These are phyloP conservation scores for Sebastes variabilis DNA, from an alignment of 2,797 vertebrate species.

Conservation along the genomic window DNA sequence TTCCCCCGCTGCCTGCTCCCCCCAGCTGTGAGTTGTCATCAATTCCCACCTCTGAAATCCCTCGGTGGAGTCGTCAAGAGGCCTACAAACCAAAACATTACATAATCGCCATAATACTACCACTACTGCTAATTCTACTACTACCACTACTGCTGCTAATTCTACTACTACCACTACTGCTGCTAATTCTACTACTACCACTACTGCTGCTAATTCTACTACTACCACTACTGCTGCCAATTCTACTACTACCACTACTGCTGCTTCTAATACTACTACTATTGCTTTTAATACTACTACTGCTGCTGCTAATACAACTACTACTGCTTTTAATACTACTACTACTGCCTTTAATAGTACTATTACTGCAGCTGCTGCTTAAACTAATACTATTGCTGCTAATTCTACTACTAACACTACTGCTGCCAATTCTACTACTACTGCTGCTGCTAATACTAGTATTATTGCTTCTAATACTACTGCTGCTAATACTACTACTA, in stretches of 20 bases:
- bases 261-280: not conserved
- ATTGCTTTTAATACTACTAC: not conserved
- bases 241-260: not conserved
- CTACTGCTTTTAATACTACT: not conserved
- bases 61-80: conserved; percentile 92
- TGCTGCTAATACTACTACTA: not conserved
- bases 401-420: not conserved
- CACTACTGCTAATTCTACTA: not conserved
- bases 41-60: conserved; percentile 97
- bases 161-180: not conserved
- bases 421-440: no score
- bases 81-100: conserved; percentile 74
- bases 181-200: no score
- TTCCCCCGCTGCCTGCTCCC: conserved; percentile 90
- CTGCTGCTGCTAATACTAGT: not conserved
- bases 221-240: not conserved
- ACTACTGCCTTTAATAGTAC: not conserved
- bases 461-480: not conserved
- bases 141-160: not conserved
- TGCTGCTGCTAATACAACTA: not conserved
- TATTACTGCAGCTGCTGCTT: not conserved
- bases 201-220: no score
- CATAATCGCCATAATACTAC: not conserved
- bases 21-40: conserved; percentile 98
- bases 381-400: not conserved